Evolutionary conservation across 2,797 vertebrate species (phyloP).

Genomic region (Phoeniculus purpureus): DNA sequence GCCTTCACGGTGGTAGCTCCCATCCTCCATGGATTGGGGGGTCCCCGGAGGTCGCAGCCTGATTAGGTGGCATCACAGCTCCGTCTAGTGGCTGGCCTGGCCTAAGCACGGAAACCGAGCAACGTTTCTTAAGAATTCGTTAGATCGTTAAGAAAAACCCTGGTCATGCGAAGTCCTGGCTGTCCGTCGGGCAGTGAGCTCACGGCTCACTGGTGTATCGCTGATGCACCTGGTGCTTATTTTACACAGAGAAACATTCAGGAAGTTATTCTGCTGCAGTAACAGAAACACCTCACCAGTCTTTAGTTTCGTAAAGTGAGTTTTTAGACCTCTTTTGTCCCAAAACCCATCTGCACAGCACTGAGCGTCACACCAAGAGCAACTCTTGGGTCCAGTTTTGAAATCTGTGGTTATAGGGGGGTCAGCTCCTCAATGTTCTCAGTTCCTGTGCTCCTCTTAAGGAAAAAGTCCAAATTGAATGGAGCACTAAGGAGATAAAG

Average conservation of each 20-base stretch:
- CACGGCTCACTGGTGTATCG: accelerated
- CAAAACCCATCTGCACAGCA: neutral
- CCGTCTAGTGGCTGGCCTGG: neutral
- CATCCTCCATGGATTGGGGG: accelerated
- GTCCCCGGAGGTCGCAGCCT: accelerated
- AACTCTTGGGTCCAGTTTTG: no score
- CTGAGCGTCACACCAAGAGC: no score
- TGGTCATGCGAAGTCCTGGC: accelerated
- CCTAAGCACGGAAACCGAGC: neutral
- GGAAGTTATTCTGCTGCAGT: neutral
- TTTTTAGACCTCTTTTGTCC: neutral
- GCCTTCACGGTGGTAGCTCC: neutral
- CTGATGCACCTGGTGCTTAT: neutral
- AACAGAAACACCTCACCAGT: neutral
- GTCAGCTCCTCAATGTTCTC: no score
- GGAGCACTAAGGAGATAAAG: no score
- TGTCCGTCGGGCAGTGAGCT: neutral
- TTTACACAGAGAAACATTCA: neutral
- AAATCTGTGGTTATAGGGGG: no score
- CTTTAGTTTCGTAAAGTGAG: neutral
- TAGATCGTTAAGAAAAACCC: accelerated
- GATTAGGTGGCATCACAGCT: neutral
- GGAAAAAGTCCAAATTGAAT: no score
- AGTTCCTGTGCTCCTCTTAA: no score
- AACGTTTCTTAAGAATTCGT: accelerated